phyloP scores from a whole-genome alignment of 1,140 invertebrate genomes.

The Bradysia coprophila region DNA sequence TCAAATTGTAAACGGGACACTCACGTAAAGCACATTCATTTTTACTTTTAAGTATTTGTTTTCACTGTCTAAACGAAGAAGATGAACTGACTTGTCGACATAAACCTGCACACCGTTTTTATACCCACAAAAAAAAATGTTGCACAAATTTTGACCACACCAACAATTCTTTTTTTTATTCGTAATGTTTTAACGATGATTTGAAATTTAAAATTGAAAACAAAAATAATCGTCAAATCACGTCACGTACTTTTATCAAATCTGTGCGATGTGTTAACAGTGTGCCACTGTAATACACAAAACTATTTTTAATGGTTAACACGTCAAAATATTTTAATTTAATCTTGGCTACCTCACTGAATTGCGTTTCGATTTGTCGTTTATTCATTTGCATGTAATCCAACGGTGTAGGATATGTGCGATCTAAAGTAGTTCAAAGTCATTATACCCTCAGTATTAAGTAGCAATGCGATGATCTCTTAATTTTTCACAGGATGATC shows the following conservation, averaged over 20 bases:
- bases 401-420: too few species aligned
- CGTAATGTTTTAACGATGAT: neutral
- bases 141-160: too few species aligned
- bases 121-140: constrained; percentile 12
- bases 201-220: neutral
- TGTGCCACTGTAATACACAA: neutral
- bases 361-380: too few species aligned
- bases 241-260: neutral
- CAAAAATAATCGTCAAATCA: neutral
- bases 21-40: constrained; percentile 24
- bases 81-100: constrained; percentile 22
- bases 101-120: constrained; percentile 10
- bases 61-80: constrained; percentile 22
- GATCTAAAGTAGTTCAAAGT: too few species aligned
- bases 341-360: too few species aligned
- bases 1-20: constrained; percentile 5
- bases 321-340: too few species aligned
- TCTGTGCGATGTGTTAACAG: neutral
- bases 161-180: neutral
- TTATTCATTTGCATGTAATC: too few species aligned
- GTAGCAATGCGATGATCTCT: too few species aligned
- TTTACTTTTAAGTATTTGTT: constrained; percentile 17
- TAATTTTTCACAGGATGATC: too few species aligned
- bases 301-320: neutral
- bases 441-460: too few species aligned